Base-by-base conservation (phyloP, 1,140 invertebrate genomes). In the Drosophila repleta region DNA sequence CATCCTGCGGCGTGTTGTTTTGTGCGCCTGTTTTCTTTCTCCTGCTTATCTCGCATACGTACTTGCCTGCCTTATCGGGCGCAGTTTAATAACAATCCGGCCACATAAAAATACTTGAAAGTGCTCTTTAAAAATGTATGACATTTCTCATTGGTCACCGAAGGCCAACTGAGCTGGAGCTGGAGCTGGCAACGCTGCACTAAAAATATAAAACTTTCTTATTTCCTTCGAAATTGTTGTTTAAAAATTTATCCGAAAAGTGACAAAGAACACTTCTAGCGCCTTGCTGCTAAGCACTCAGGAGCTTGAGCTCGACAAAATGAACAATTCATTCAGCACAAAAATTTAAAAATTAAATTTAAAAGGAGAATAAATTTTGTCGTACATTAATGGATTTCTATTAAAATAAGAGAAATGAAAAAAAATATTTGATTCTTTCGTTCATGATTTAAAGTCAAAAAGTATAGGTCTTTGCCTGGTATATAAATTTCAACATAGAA, bases 31-130 rank as follows among this genome's bases (percentile, higher is more conserved):
- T 39, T 39, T 15, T 21, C 26, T 52, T 41, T 49, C 32, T 64
- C 57, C 55, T 20, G 7, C 39, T 43, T 51, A 13, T 21, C 1
- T 10, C 18, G 0, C 37, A 46, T 37, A 20, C 26, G 29, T 29
- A 35, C 6, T 15, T 29, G 51, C 35, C 60, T 64, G 52, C 7
- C 26, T 55, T 62, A 64, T 64, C 51, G 20, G 24, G 24, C 49
- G 61, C 61, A 52, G 53, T 58, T 71, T 71, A 51, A 57, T 58
- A 71, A 71, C 62, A 65, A 71, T 71, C 53, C 10, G 46, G 46
- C 17, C 51, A 66, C 37, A 58, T 51, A 66, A 65, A 52, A 71
- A 65, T 45, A 64, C 53, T 35, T 26, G 15, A 13, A 52, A 65
- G 46, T 51, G 62, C 62, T 57, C 37, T 45, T 58, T 52, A 65